These are phyloP conservation scores for Polietes domitor DNA, from an alignment of 2,888 invertebrate genomes.

Conservation along the genomic window DNA sequence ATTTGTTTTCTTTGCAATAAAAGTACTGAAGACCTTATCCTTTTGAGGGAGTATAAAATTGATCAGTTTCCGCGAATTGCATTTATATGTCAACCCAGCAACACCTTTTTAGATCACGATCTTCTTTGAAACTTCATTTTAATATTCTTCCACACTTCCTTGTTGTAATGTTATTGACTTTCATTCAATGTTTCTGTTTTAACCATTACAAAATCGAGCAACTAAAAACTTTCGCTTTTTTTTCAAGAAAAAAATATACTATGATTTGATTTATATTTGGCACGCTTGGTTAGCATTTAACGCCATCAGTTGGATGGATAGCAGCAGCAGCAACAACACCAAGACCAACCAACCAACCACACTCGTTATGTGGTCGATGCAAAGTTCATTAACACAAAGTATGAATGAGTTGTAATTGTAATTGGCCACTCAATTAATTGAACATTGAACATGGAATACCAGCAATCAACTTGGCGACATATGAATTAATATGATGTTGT, in stretches of 20 bases:
- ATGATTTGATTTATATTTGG: conserved; percentile 60
- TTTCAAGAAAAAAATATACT: background rate
- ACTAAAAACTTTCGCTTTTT: conserved; percentile 61
- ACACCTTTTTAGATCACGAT: background rate
- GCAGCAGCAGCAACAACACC: background rate
- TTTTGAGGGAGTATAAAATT: too few relatives aligned
- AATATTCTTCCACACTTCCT: conserved; percentile 33
- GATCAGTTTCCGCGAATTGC: too few relatives aligned
- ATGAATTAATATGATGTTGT: background rate
- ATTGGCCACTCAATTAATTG: conserved; percentile 44
- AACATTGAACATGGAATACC: conserved; percentile 23
- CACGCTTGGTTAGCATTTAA: conserved; percentile 62
- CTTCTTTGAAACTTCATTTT: background rate
- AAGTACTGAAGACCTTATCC: too few relatives aligned
- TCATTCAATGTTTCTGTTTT: background rate
- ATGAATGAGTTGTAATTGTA: conserved; percentile 18
- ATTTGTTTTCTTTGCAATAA: too few relatives aligned
- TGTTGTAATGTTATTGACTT: conserved; percentile 27
- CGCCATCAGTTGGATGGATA: conserved; percentile 40
- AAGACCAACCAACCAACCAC: conserved; percentile 36
- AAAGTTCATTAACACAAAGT: conserved; percentile 62
- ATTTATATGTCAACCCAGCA: too few relatives aligned
- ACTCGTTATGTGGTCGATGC: conserved; percentile 25
- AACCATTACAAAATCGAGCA: background rate
- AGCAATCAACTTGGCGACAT: background rate